These are phyloP conservation scores for Parelbella ahira DNA, from an alignment of 2,888 invertebrate genomes.

Conservation along the genomic window DNA sequence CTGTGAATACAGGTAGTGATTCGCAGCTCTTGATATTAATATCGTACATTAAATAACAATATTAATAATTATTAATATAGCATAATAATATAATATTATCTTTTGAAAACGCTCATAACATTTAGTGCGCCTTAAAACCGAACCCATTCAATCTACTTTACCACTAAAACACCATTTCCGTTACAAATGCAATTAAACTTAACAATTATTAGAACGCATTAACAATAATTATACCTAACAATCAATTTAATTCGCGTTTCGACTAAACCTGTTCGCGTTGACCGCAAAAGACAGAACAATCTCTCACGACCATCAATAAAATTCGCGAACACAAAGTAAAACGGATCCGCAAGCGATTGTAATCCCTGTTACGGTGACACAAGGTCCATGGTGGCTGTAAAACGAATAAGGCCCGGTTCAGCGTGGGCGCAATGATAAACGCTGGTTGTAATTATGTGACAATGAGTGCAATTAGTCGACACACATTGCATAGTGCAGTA, in stretches of 20 bases:
- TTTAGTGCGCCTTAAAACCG: no score
- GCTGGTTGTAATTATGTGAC: conserved; percentile 71
- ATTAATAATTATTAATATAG: no score
- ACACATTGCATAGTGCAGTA: conserved; percentile 29
- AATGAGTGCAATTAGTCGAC: conserved; percentile 69
- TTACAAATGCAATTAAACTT: conserved; percentile 22
- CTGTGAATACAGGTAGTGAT: no score
- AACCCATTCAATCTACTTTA: no score
- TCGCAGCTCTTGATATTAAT: no score
- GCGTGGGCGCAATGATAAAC: conserved; percentile 62
- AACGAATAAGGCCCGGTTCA: conserved; percentile 12
- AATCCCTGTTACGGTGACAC: no score
- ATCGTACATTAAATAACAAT: no score
- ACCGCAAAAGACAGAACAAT: conserved; percentile 23
- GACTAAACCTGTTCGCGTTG: conserved; percentile 7
- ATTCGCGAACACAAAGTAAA: conserved; percentile 9
- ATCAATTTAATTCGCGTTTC: conserved; percentile 25
- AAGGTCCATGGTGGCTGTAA: conserved; percentile 2
- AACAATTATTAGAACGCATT: conserved; percentile 24
- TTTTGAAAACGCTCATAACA: no score
- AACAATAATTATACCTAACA: conserved; percentile 25
- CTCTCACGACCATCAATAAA: conserved; percentile 24
- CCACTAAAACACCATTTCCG: no score
- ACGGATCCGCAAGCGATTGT: not conserved
- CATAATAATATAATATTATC: no score